phyloP scores from a whole-genome alignment of 2,113 vertebrate species.

The Hassar affinis region DNA sequence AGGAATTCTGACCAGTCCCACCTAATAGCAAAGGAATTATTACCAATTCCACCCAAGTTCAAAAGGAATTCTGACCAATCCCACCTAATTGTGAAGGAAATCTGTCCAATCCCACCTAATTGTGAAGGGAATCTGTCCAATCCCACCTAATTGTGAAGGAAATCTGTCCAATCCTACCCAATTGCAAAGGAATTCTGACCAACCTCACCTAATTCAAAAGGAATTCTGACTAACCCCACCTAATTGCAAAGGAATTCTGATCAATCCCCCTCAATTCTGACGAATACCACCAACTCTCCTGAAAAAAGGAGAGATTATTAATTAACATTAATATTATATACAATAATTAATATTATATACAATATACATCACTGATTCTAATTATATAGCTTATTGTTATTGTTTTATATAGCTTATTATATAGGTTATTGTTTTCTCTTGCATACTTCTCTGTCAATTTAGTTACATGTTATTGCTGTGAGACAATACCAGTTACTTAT shows the following conservation, averaged over 20 bases:
- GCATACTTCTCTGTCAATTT: neutral
- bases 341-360: neutral
- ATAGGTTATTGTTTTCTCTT: neutral
- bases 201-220: too few relatives aligned
- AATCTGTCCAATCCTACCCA: too few relatives aligned
- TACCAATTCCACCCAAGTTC: neutral
- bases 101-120: neutral
- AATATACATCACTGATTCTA: neutral
- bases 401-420: too few relatives aligned
- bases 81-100: neutral
- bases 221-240: neutral
- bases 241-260: too few relatives aligned
- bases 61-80: neutral
- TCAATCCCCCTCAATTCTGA: too few relatives aligned
- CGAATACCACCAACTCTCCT: too few relatives aligned
- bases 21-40: neutral
- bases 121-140: too few relatives aligned
- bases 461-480: neutral
- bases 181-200: too few relatives aligned
- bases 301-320: too few relatives aligned
- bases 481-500: neutral
- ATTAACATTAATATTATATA: too few relatives aligned
- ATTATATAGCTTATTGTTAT: neutral
- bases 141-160: too few relatives aligned
- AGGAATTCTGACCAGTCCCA: neutral